A percentile compares a stretch with the other conserved stretches of the same genome.
Evolutionary conservation across 2,797 vertebrate species (phyloP).

Genomic region (Anguilla pacifica): DNA sequence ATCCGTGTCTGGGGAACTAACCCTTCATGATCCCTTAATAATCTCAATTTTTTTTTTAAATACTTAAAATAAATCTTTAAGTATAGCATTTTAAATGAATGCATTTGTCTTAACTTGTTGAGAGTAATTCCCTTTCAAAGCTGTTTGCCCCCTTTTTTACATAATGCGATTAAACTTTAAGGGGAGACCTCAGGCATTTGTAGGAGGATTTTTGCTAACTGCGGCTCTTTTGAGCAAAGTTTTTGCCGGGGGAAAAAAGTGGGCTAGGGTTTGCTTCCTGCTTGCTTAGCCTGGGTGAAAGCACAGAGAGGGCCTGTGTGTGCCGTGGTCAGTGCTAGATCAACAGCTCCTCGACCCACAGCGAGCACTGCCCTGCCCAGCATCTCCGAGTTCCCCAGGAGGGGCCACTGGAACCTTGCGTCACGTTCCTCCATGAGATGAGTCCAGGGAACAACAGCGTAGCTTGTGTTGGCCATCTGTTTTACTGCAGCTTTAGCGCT

Average conservation of each 20-base stretch:
- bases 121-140: neutral
- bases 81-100: neutral
- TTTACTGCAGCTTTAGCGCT: neutral
- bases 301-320: conserved; percentile 10
- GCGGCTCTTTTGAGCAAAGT: neutral
- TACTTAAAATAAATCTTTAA: neutral
- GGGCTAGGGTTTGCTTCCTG: neutral
- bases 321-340: neutral
- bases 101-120: neutral
- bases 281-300: neutral
- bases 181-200: neutral
- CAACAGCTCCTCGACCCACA: neutral
- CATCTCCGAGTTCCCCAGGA: neutral
- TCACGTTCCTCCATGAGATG: neutral
- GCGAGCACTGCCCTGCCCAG: neutral
- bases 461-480: conserved; percentile 8
- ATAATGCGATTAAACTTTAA: neutral
- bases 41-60: neutral
- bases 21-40: too few relatives aligned
- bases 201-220: neutral
- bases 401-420: neutral
- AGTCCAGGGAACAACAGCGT: neutral
- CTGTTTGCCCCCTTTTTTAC: neutral
- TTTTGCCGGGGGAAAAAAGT: neutral
- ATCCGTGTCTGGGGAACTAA: neutral